Evolutionary conservation across 2,797 vertebrate species (phyloP).

Genomic region (Philypnodon macrostomus): DNA sequence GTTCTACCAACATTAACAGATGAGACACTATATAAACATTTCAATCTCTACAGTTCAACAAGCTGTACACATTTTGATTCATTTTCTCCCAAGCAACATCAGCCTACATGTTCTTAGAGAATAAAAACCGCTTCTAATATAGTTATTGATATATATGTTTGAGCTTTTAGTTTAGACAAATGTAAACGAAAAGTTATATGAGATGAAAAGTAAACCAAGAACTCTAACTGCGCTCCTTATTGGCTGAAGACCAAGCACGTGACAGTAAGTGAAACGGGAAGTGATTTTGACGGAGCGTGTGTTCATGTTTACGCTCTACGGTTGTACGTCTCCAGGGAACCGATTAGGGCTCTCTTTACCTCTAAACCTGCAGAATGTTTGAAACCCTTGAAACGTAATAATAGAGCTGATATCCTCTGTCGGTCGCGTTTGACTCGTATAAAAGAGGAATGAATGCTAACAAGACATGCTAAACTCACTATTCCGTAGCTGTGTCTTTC

Average conservation of each 20-base stretch:
- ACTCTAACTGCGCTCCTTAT: conserved; percentile 9
- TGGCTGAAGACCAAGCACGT: conserved; percentile 48
- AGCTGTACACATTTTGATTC: too few relatives aligned
- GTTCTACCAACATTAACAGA: too few relatives aligned
- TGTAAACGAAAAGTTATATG: too few relatives aligned
- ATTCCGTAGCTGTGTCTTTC: conserved; percentile 23
- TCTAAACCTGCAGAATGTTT: not conserved
- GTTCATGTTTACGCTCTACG: conserved; percentile 53
- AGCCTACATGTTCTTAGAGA: too few relatives aligned
- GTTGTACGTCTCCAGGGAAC: not conserved
- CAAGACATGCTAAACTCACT: conserved; percentile 40
- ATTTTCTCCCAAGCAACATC: too few relatives aligned
- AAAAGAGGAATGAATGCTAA: conserved; percentile 16
- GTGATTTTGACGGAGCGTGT: conserved; percentile 33
- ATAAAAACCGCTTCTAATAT: too few relatives aligned
- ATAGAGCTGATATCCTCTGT: too few relatives aligned
- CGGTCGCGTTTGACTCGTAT: not conserved
- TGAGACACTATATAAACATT: too few relatives aligned
- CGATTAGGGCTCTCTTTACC: not conserved
- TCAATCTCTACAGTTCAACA: too few relatives aligned
- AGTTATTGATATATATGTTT: too few relatives aligned
- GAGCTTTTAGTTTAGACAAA: too few relatives aligned
- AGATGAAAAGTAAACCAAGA: too few relatives aligned
- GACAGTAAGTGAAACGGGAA: conserved; percentile 46
- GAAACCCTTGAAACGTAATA: not conserved